A percentile compares a stretch with the other conserved stretches of the same genome.
phyloP scores from a whole-genome alignment of 2,888 invertebrate genomes.

The Neria commutata region DNA sequence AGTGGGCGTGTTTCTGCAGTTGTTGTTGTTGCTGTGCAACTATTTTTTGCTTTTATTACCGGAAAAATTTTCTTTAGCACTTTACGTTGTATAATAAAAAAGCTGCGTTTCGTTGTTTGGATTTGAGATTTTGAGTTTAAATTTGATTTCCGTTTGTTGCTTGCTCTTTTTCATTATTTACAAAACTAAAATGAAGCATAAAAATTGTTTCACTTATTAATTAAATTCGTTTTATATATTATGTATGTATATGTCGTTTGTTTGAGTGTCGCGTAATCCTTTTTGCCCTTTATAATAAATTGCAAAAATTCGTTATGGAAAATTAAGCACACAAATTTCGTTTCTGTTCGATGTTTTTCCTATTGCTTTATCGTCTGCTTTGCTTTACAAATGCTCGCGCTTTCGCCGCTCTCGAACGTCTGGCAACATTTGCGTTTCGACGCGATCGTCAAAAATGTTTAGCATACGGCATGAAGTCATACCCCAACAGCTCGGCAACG shows the following conservation, averaged over 20 bases:
- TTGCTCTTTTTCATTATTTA: too few species aligned
- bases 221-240: too few species aligned
- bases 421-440: slow-evolving; percentile 32
- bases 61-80: slow-evolving; percentile 43
- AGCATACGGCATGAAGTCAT: too few species aligned
- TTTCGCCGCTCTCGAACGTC: slow-evolving; percentile 53
- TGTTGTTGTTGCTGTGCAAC: slow-evolving; percentile 32
- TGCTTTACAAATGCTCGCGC: slow-evolving; percentile 37
- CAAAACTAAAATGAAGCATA: too few species aligned
- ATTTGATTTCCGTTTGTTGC: background rate
- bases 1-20: slow-evolving; percentile 25
- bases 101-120: too few species aligned
- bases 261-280: slow-evolving; percentile 2
- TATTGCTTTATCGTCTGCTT: slow-evolving; percentile 20
- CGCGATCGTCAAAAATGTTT: slow-evolving; percentile 27
- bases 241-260: slow-evolving; percentile 6
- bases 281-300: background rate
- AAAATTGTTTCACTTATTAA: too few species aligned
- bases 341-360: too few species aligned
- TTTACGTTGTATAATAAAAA: too few species aligned
- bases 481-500: too few species aligned
- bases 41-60: slow-evolving; percentile 28
- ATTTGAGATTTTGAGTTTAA: background rate
- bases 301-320: slow-evolving; percentile 12
- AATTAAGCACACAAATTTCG: slow-evolving; percentile 19